A percentile compares a stretch with the other conserved stretches of the same genome.
phyloP scores from a whole-genome alignment of 2,888 invertebrate genomes.

The Periphyllus acericola region DNA sequence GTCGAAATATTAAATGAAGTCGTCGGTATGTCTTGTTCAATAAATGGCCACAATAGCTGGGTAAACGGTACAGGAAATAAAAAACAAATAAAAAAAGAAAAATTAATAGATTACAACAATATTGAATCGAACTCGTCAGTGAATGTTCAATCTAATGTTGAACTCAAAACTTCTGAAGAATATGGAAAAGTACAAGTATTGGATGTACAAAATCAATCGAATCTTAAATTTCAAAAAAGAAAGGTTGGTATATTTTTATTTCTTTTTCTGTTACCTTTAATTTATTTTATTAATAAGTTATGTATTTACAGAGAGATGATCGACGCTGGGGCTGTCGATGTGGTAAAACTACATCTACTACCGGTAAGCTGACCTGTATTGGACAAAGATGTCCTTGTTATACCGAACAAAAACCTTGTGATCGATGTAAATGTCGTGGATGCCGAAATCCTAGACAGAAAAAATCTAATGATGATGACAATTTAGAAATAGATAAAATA shows the following conservation, averaged over 20 bases:
- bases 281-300: neutral
- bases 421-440: conserved; percentile 90
- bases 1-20: conserved; percentile 11
- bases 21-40: neutral
- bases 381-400: conserved; percentile 95
- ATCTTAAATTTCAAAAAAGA: conserved; percentile 1
- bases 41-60: neutral
- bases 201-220: conserved; percentile 4
- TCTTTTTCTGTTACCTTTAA: neutral
- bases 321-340: conserved; percentile 80
- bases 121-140: neutral
- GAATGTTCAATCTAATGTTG: neutral
- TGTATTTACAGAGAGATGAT: conserved; percentile 32
- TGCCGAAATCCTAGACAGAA: conserved; percentile 81
- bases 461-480: conserved; percentile 75
- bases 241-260: neutral
- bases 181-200: neutral
- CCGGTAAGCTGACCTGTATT: conserved; percentile 91
- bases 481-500: conserved; percentile 72
- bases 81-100: neutral
- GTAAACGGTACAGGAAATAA: neutral
- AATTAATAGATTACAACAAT: no score
- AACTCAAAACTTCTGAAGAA: neutral
- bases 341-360: conserved; percentile 88
- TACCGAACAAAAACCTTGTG: conserved; percentile 87